Evolutionary conservation across 2,113 vertebrate species (phyloP).

Genomic region (Sterrhoptilus dennistouni): DNA sequence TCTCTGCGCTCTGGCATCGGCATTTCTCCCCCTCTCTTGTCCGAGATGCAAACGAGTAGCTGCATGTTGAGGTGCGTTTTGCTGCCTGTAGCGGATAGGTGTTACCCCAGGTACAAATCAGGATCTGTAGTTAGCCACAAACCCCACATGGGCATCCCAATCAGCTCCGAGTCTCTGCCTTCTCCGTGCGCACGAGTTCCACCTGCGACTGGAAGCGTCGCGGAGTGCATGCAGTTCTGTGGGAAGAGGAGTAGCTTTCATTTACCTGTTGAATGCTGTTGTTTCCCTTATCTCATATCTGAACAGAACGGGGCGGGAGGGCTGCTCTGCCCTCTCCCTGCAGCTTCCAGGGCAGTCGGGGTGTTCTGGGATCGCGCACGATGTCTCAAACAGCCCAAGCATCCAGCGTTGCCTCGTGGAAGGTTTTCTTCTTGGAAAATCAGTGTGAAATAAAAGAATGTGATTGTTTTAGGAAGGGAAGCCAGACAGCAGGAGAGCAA

Average conservation of each 20-base stretch:
- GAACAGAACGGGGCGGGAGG: not conserved
- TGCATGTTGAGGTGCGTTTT: conserved; percentile 53
- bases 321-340: not conserved
- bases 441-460: conserved; percentile 53
- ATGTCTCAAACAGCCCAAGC: not conserved
- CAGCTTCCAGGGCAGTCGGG: not conserved
- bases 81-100: conserved; percentile 14
- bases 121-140: conserved; percentile 11
- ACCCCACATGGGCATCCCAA: not conserved
- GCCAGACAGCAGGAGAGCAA: conserved; percentile 78
- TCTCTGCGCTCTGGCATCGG: not conserved
- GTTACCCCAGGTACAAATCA: conserved; percentile 1
- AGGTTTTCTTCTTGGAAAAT: conserved; percentile 70
- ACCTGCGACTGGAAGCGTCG: not conserved
- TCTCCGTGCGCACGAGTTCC: not conserved
- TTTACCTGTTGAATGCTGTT: not conserved
- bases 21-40: not conserved
- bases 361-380: not conserved
- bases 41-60: not conserved
- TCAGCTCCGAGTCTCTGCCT: conserved; percentile 10
- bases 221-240: not conserved
- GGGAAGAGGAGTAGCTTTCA: not conserved
- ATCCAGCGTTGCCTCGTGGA: conserved; percentile 12
- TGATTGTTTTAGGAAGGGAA: conserved; percentile 59
- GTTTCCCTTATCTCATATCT: not conserved